phyloP scores from a whole-genome alignment of 2,888 invertebrate genomes.

The Atethmia centrago region DNA sequence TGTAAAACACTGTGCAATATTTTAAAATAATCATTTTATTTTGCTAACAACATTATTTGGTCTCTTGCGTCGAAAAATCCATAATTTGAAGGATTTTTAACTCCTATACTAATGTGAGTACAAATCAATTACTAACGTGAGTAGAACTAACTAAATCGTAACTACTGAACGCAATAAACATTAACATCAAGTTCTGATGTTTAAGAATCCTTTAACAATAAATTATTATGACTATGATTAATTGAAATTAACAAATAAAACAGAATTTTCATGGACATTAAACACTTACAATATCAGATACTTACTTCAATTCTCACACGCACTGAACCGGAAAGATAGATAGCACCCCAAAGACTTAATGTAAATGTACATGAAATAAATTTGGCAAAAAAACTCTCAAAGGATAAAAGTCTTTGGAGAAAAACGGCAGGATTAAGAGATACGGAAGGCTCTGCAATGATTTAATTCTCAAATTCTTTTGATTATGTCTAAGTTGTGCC shows the following conservation, averaged over 20 bases:
- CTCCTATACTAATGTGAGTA: no score
- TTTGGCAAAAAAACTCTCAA: slow-evolving; percentile 62
- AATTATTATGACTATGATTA: neutral
- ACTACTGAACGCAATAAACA: no score
- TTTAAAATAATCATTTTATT: neutral
- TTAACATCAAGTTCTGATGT: neutral
- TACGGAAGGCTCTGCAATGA: slow-evolving; percentile 29
- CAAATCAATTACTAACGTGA: neutral
- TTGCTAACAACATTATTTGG: no score
- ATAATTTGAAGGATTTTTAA: neutral
- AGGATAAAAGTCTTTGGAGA: slow-evolving; percentile 48
- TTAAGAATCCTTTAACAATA: neutral
- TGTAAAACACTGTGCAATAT: neutral
- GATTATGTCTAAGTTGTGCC: slow-evolving; percentile 8
- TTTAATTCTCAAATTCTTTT: slow-evolving; percentile 37
- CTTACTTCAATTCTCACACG: slow-evolving; percentile 56
- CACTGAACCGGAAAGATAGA: slow-evolving; percentile 64
- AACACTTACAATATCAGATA: slow-evolving; percentile 52
- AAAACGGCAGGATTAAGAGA: slow-evolving; percentile 44
- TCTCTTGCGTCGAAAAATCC: neutral
- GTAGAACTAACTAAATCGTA: neutral
- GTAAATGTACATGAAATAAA: slow-evolving; percentile 67
- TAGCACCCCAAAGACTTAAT: slow-evolving; percentile 65
- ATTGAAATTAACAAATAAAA: slow-evolving; percentile 29
- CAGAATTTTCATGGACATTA: slow-evolving; percentile 50